Evolutionary conservation across 1,140 invertebrate species (phyloP), one percentile per base, ranked within the genome.

Genomic region (Aphaenogaster ashmeadi): DNA sequence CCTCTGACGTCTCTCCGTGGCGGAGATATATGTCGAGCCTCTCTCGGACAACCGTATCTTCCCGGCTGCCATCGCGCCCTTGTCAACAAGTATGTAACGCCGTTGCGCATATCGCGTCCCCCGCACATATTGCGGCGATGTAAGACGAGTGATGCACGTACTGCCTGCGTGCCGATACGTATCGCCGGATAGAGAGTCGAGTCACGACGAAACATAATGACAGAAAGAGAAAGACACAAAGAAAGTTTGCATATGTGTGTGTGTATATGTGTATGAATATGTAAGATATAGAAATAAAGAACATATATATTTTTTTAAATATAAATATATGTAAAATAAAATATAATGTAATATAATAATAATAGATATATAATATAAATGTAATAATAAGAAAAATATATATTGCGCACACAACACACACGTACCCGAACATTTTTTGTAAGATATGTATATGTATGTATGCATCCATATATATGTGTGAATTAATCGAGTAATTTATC

Each of bases 31-130:
- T 41, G 62, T 52, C 56, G 54, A 56, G 86, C 11, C 50, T 47
- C 56, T 41, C 44, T 52, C 50, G 66, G 44, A 69, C 56, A 66
- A 62, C n/a, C n/a, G 79, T 66, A 74, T 64, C 77, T 62, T 54
- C 15, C 33, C 11, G 21, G 33, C 56, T 67, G 44, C 38, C 64
- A 38, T 50, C 54, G 27, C 41, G 60, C 33, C 56, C 52, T 66
- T 52, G 87, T 88, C 87, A 71, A 86, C 81, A 54, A 87, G 27
- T 64, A 79, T 64, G 38, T 44, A 87, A 84, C 13, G 58, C 33
- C 47, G 56, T 74, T 66, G 66, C 69, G 72, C 11, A 11, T 64
- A 74, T 72, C 60, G 56, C 52, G 33, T 41, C 64, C n/a, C 33
- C 21, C 27, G 41, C 41, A 21, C 47, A 27, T 47, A 41, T 64